phyloP scores from a whole-genome alignment of 2,113 vertebrate species.

The Poicephalus gulielmi region DNA sequence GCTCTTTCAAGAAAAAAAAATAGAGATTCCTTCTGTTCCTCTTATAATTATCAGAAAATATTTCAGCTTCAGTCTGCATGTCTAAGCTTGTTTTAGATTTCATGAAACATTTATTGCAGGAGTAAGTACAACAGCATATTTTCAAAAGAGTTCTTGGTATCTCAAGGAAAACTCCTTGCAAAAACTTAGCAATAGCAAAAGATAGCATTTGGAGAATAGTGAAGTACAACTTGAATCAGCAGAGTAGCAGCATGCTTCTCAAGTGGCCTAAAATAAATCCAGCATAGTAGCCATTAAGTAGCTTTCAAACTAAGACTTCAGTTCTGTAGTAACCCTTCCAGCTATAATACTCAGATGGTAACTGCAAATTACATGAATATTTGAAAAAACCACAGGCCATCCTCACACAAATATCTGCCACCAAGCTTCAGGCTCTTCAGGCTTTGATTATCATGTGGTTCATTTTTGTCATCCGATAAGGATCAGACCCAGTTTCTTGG shows the following conservation, averaged over 20 bases:
- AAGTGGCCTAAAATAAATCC: neutral
- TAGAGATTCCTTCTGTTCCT: neutral
- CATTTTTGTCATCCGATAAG: neutral
- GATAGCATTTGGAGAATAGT: neutral
- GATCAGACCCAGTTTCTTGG: neutral
- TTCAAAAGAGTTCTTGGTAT: neutral
- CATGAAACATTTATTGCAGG: neutral
- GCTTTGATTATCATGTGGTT: neutral
- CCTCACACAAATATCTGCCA: neutral
- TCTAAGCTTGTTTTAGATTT: neutral
- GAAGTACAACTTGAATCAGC: neutral
- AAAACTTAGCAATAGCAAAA: neutral
- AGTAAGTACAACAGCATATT: neutral
- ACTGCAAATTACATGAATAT: neutral
- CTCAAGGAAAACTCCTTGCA: neutral
- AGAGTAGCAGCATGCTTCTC: neutral
- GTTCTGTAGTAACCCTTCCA: neutral
- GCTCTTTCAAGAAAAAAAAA: neutral
- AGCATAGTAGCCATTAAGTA: neutral
- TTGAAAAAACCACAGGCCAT: accelerated
- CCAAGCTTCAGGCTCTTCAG: neutral
- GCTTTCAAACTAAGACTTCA: neutral
- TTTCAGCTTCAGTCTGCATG: neutral
- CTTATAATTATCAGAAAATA: neutral
- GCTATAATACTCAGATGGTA: neutral